Evolutionary conservation across 2,113 vertebrate species (phyloP).

Genomic region (Callorhinus ursinus): DNA sequence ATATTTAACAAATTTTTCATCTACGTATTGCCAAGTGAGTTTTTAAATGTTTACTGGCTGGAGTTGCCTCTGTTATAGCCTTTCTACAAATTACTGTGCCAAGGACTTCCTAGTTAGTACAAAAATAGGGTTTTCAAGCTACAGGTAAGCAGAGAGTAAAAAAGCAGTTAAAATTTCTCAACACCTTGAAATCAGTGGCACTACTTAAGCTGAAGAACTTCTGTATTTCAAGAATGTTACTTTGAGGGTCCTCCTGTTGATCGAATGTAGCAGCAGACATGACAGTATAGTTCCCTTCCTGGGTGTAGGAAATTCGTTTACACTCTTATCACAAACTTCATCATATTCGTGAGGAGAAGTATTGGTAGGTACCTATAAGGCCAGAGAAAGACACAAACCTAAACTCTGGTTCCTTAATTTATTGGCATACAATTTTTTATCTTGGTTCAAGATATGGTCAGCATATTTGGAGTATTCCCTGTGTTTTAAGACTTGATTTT

Average conservation of each 20-base stretch:
- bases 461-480: neutral
- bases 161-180: conserved; percentile 49
- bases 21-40: neutral
- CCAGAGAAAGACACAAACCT: neutral
- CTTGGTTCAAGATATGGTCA: neutral
- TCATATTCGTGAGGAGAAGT: neutral
- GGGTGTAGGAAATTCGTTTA: neutral
- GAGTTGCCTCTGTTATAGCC: neutral
- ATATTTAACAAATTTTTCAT: conserved; percentile 33
- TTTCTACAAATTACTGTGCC: neutral
- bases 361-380: neutral
- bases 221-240: neutral
- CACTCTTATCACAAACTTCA: neutral
- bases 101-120: neutral
- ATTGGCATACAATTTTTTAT: neutral
- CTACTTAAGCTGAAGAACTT: conserved; percentile 5
- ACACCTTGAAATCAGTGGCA: neutral
- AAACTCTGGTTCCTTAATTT: neutral
- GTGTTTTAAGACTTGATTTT: conserved; percentile 54
- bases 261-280: neutral
- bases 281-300: neutral
- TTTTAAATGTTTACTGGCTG: conserved; percentile 13
- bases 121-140: neutral
- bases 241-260: neutral
- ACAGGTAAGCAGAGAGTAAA: conserved; percentile 9